Evolutionary conservation across 2,113 vertebrate species (phyloP).

Genomic region (Halichoeres trimaculatus): DNA sequence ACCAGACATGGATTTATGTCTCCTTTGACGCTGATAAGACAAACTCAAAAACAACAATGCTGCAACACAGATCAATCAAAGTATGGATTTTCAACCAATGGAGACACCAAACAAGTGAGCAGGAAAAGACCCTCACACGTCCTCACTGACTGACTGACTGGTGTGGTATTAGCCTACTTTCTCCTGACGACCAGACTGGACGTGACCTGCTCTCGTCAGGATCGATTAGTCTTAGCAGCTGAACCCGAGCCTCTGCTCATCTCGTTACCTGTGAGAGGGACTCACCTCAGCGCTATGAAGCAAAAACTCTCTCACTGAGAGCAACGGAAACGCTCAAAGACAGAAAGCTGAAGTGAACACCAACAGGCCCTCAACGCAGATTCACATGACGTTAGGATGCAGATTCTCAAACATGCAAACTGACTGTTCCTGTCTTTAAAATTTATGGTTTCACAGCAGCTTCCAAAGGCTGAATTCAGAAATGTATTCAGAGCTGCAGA

Average conservation of each 20-base stretch:
- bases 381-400: no score
- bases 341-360: no score
- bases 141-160: not conserved
- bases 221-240: constrained; percentile 70
- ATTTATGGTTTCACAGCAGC: no score
- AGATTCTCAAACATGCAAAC: no score
- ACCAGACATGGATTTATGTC: constrained; percentile 37
- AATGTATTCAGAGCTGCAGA: not conserved
- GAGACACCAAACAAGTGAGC: not conserved
- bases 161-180: constrained; percentile 66
- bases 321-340: not conserved
- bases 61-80: constrained; percentile 11
- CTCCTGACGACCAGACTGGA: constrained; percentile 44
- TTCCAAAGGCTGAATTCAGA: not conserved
- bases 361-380: no score
- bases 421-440: no score
- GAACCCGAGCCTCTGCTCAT: constrained; percentile 45
- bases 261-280: constrained; percentile 32
- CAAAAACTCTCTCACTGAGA: constrained; percentile 4
- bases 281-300: not conserved
- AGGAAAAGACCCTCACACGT: constrained; percentile 4
- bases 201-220: constrained; percentile 62
- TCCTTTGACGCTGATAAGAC: constrained; percentile 17
- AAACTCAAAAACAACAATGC: constrained; percentile 15
- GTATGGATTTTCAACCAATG: constrained; percentile 8